Evolutionary conservation across 1,140 invertebrate genomes (phyloP), one percentile per base, ranked within the genome.

Genomic region (Drosophila hydei): DNA sequence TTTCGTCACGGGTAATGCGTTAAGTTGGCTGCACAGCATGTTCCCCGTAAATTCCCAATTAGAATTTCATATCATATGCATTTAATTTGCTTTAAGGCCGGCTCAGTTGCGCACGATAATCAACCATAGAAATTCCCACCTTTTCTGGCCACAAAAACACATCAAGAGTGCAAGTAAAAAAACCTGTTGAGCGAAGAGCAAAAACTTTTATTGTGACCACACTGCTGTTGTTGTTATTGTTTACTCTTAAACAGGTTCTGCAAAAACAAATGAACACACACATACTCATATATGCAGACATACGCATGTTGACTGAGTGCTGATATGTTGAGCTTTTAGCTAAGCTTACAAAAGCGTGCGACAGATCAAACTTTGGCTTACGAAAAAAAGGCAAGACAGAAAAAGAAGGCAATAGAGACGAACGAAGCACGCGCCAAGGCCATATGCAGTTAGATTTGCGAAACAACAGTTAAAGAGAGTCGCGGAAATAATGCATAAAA

Each of bases 141-240:
- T 67, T 75, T 38, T 14, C 36, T 25, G 21, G 51, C 27, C 51
- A 21, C 51, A 45, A 59, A 30, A 45, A 51, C 16, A 40, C 6
- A 59, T 12, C 54, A 65, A 36, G 30, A 60, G 51, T 50, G 40
- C 42, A 33, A 40, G 42, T 38, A 68, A 38, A 59, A 47, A 85
- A 85, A 85, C 81, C 81, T 85, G 81, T 87, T 85, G 81, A 85
- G 43, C 62, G 43, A 69, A 69, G 73, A 74, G 76, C 60, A 65
- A 77, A 65, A 70, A 68, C 55, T 80, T 75, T 80, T 77, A 21
- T 52, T 83, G 56, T 56, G 36, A 59, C 40, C 48, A 27, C 42
- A 40, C 43, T 62, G 33, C 42, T 45, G 5, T 47, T 63, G 43
- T 54, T 67, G 74, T 63, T 67, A 18, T 63, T 33, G 70, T 67